Evolutionary conservation across 2,797 vertebrate species (phyloP), one percentile per base, ranked within the genome.

Genomic region (Anguilla pacifica): DNA sequence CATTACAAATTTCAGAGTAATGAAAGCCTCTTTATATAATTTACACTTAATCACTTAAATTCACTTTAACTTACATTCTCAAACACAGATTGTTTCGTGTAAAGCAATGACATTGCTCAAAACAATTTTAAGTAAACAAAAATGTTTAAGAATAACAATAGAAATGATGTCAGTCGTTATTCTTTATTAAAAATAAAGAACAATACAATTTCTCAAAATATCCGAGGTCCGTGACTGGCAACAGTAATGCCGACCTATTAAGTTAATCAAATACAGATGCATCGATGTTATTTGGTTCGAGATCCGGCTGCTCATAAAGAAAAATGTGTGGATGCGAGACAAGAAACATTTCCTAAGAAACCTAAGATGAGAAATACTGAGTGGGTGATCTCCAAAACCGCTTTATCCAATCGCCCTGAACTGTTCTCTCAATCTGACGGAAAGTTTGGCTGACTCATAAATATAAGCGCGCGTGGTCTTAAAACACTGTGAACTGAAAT

Each of bases 391-490:
- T 22, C 28, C 2, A 49, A 81, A 35, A 35, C 70, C 13, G 10
- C 70, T 74, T 35, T 35, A 74, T 74, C 70, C 31, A 74, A 25
- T 81, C 43, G 15, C 77, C 19, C 19, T 49, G 2, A 39, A 49
- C 77, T 22, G 70, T n/a, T 43, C 39, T 39, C 17, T n/a, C 35
- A 7, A 7, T 49, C 46, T 82, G 46, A 51, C 22, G 79, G 13
- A 51, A 49, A 49, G 43, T 82, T 51, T 82, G 43, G 22, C 83
- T 13, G n/a, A 35, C 83, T 83, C 81, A 31, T 84, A 84, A 84
- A 57, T 13, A 82, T 82, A 49, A 25, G 22, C 39, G 19, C 25
- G 46, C 79, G 31, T 9, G 53, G 53, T 84, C 53, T 9, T 59
- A 49, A 82, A 46, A 43, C n/a, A 51, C 35, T 22, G 39, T 1